Evolutionary conservation across 1,140 invertebrate species (phyloP).

Genomic region (Apis cerana): DNA sequence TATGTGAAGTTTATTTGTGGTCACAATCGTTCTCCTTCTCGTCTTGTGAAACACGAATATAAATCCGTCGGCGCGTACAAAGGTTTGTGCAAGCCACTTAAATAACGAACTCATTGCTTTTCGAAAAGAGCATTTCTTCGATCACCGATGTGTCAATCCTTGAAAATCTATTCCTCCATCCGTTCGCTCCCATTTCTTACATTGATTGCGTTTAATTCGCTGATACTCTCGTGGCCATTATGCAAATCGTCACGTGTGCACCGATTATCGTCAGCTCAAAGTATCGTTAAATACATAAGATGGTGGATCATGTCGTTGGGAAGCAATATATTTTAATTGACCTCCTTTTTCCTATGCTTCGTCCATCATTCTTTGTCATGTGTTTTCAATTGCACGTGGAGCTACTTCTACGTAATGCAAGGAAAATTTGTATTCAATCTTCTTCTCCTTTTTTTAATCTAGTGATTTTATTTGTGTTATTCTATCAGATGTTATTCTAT

Average conservation of each 20-base stretch:
- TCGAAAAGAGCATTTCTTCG: neutral
- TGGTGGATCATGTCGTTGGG: neutral
- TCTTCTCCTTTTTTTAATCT: too few relatives aligned
- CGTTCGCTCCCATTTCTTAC: neutral
- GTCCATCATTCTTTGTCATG: too few relatives aligned
- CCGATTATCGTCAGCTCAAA: neutral
- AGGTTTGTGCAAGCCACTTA: neutral
- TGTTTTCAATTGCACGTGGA: too few relatives aligned
- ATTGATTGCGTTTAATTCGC: neutral
- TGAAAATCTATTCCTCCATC: neutral
- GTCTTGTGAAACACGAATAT: constrained; percentile 11
- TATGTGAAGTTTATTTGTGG: constrained; percentile 43
- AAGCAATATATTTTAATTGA: neutral
- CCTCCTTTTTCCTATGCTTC: too few relatives aligned
- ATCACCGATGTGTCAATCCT: neutral
- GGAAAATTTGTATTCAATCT: too few relatives aligned
- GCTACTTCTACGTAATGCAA: too few relatives aligned
- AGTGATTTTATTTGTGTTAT: too few relatives aligned
- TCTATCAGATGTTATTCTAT: too few relatives aligned
- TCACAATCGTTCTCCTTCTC: constrained; percentile 26
- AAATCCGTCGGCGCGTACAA: constrained; percentile 20
- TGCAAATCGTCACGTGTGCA: constrained; percentile 3
- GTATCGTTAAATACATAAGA: too few relatives aligned
- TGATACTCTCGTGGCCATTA: neutral
- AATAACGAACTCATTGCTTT: neutral